Base-by-base conservation (phyloP, 2,797 vertebrate species). In the Oreochromis grahami region DNA sequence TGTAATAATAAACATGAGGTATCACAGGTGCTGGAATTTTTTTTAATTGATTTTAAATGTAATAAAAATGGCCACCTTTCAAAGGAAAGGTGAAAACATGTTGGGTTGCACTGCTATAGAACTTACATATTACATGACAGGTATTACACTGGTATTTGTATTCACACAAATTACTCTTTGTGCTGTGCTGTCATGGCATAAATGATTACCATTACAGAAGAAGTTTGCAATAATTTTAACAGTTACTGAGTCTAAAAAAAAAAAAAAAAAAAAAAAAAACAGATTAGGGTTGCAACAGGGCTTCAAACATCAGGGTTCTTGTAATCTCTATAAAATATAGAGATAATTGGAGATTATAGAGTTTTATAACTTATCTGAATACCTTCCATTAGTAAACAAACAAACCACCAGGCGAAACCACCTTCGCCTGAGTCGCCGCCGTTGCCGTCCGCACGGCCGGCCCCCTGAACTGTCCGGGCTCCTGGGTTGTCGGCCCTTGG, bases 141-240 rank as follows among this genome's bases (percentile, higher is more conserved):
- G 11, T 68, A 38, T 65, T 14, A 41, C 2, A 65, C 5, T 65
- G 60, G 34, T 65, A 21, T 65, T 41, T 38, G 60, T 65, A 1
- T 21, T 38, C 7, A 38, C 60, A 8, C 3, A 38, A 1, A 21
- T 41, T n/a, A 21, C 36, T 65, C 60, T 38, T 38, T 65, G 34
- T 65, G 60, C 60, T 65, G 60, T 0, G 11, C 1, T 13, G 19
- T 2, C 26, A 56, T 0, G 14, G 8, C 1, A 0, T 21, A 65
- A 1, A 6, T 41, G n/a, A 5, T 14, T 21, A 41, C 5, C n/a
- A 8, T 24, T 21, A 68, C 36, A 68, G 36, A 41, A 41, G 36
- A 41, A 4, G 63, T 68, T 21, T 21, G 36, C 19, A 38, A 21
- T 14, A 7, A 13, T 41, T 50, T 63, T 63, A 63, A 63, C 53